Conservation (phyloP, 2,888 invertebrate genomes). For the Ditylenchus weischeri region DNA sequence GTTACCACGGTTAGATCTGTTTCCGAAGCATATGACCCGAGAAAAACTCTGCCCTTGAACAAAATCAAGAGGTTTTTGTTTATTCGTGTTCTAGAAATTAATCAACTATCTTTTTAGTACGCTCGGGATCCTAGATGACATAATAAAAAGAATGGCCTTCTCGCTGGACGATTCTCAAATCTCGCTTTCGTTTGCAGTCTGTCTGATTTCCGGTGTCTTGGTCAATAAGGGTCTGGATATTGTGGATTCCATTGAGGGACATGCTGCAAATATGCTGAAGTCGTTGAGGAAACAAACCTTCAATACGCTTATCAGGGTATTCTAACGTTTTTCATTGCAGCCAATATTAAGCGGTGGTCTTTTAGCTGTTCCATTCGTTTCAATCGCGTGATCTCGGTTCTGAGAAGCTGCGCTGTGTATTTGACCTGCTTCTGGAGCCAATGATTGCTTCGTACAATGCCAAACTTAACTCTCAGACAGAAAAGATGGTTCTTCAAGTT, state of each 20-base stretch:
- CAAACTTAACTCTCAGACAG: constrained; percentile 1
- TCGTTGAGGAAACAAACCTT: constrained; percentile 29
- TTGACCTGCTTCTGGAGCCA: constrained; percentile 34
- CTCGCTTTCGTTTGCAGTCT: constrained; percentile 3
- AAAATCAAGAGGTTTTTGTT: constrained; percentile 18
- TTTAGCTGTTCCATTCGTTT: constrained; percentile 32
- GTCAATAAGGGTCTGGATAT: constrained; percentile 10
- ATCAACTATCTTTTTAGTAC: constrained; percentile 25
- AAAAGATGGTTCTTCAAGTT: constrained; percentile 5
- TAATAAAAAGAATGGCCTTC: constrained; percentile 25
- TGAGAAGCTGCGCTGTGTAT: constrained; percentile 11
- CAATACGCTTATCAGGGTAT: constrained; percentile 19
- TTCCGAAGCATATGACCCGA: constrained; percentile 14
- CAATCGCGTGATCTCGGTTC: constrained; percentile 20
- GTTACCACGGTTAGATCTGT: background rate
- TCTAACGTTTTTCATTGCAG: background rate
- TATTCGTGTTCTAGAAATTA: constrained; percentile 9
- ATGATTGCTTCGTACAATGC: constrained; percentile 21
- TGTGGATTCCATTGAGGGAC: constrained; percentile 5
- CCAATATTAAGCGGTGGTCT: constrained; percentile 10
- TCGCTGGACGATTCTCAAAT: constrained; percentile 27
- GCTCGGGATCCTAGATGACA: constrained; percentile 27
- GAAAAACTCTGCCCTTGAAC: constrained; percentile 21
- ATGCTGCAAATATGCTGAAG: constrained; percentile 21
- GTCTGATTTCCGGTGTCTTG: background rate